These are phyloP conservation scores for Drosophila cyrtoloma DNA, from an alignment of 2,888 invertebrate species.

Conservation along the genomic window DNA sequence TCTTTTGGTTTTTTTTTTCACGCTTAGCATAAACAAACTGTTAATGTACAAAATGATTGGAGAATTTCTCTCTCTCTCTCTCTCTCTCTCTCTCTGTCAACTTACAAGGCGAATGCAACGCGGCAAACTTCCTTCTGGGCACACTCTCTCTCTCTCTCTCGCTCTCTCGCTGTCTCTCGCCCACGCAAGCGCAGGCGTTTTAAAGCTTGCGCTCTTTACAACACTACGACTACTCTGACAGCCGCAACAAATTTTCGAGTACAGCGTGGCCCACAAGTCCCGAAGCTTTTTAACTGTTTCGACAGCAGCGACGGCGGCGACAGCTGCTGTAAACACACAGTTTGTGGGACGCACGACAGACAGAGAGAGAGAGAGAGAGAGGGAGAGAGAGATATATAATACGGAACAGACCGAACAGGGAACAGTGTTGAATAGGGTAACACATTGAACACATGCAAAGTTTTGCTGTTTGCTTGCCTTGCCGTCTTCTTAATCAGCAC, in stretches of 20 bases:
- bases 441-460: slow-evolving; percentile 34
- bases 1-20: slow-evolving; percentile 6
- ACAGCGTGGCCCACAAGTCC: slow-evolving; percentile 40
- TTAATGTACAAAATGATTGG: slow-evolving; percentile 12
- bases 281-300: slow-evolving; percentile 40
- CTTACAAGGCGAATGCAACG: slow-evolving; percentile 48
- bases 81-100: slow-evolving; percentile 4
- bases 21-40: slow-evolving; percentile 38
- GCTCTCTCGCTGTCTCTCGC: slow-evolving; percentile 2
- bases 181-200: slow-evolving; percentile 46
- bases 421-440: slow-evolving; percentile 18
- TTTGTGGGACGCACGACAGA: slow-evolving; percentile 5
- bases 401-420: slow-evolving; percentile 10
- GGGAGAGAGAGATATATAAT: slow-evolving; percentile 7
- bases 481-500: slow-evolving; percentile 20
- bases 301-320: slow-evolving; percentile 35
- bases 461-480: slow-evolving; percentile 20
- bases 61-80: neutral
- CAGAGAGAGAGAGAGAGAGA: neutral
- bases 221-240: slow-evolving; percentile 42
- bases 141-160: slow-evolving; percentile 28
- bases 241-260: slow-evolving; percentile 73
- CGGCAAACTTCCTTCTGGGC: slow-evolving; percentile 50
- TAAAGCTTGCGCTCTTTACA: slow-evolving; percentile 32
- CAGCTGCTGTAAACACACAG: slow-evolving; percentile 71